Evolutionary conservation across 2,797 vertebrate genomes (phyloP).

Genomic region (Phalanger gymnotis): DNA sequence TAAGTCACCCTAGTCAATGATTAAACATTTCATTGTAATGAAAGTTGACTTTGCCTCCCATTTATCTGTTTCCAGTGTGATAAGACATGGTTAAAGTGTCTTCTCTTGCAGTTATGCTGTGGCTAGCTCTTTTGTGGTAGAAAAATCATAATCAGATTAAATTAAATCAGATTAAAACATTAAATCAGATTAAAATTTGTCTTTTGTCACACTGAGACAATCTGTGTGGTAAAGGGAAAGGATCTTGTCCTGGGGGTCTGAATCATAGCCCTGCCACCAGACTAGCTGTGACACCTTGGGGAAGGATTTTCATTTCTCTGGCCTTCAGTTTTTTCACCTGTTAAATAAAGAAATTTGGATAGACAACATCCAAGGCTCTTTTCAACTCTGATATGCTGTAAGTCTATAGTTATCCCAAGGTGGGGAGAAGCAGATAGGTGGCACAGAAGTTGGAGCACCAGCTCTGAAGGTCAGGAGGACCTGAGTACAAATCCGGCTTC

Average conservation of each 20-base stretch:
- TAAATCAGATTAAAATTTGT: not conserved
- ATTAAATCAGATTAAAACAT: too few species aligned
- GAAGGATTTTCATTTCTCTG: not conserved
- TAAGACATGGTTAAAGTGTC: not conserved
- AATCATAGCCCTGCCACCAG: not conserved
- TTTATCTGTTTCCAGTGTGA: not conserved
- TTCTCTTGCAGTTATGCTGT: not conserved
- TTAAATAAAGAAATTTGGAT: not conserved
- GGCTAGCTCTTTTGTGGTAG: not conserved
- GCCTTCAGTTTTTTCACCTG: not conserved
- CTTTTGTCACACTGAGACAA: not conserved
- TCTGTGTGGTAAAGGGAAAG: not conserved
- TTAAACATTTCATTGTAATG: not conserved
- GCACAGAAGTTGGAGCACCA: not conserved
- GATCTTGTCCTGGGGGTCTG: not conserved
- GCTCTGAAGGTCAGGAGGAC: not conserved
- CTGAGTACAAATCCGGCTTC: not conserved
- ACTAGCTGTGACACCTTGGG: not conserved
- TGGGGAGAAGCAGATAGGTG: not conserved
- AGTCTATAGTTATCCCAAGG: not conserved
- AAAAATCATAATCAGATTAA: not conserved
- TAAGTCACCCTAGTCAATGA: not conserved
- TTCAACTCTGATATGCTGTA: not conserved
- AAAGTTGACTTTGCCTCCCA: not conserved
- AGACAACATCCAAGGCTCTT: not conserved